Percentiles rank a stretch among this genome's conserved stretches.
phyloP scores from a whole-genome alignment of 2,797 vertebrate genomes.

The Danionella dracula region DNA sequence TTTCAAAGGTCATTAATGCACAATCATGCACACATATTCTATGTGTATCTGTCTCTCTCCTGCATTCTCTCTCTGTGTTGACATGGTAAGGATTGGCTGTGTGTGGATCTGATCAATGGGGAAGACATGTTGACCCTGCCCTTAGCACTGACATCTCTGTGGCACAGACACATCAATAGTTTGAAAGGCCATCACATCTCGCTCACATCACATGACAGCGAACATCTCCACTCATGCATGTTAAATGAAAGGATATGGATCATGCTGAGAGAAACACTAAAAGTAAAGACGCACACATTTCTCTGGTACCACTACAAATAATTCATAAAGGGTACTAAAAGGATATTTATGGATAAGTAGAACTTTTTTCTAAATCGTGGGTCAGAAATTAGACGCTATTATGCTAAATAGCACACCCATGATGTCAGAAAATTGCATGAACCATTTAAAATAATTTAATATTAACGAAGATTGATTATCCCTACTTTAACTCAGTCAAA shows the following conservation, averaged over 20 bases:
- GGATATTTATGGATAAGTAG: too few species aligned
- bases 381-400: too few species aligned
- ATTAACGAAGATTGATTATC: too few species aligned
- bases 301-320: background rate
- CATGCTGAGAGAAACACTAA: background rate
- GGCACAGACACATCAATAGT: constrained; percentile 15
- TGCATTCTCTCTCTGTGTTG: background rate
- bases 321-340: background rate
- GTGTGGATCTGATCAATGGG: constrained; percentile 11
- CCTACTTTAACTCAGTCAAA: too few species aligned
- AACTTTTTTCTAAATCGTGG: too few species aligned
- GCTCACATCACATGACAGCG: background rate
- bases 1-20: constrained; percentile 39
- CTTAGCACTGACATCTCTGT: background rate
- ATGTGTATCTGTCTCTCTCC: background rate
- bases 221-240: background rate
- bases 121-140: constrained; percentile 2
- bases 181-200: background rate
- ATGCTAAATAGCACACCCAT: too few species aligned
- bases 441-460: too few species aligned
- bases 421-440: too few species aligned
- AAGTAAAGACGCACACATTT: background rate
- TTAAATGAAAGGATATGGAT: background rate
- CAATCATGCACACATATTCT: constrained; percentile 22
- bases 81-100: constrained; percentile 24